Evolutionary conservation across 1,140 invertebrate species (phyloP).

Genomic region (Gryllus bimaculatus): DNA sequence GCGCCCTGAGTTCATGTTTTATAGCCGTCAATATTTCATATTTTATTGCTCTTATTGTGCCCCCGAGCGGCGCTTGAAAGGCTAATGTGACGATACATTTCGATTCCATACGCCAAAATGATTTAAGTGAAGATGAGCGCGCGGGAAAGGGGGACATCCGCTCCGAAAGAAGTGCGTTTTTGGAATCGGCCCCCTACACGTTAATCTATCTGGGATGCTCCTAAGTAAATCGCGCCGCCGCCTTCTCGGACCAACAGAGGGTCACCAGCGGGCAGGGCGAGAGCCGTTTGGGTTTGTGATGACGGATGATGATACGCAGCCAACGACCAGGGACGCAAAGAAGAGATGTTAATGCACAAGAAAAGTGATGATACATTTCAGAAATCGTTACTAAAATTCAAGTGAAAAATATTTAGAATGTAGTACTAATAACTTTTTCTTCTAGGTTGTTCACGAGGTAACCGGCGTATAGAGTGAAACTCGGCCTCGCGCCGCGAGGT

Average conservation of each 20-base stretch:
- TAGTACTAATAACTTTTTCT: too few species aligned
- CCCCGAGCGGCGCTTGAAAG: not conserved
- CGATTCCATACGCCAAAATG: not conserved
- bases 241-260: too few species aligned
- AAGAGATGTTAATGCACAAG: not conserved
- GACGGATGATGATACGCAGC: not conserved
- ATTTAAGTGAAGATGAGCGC: not conserved
- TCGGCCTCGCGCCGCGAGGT: too few species aligned
- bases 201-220: not conserved
- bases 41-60: conserved; percentile 5
- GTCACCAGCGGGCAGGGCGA: too few species aligned
- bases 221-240: not conserved
- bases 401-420: too few species aligned
- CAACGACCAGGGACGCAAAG: not conserved
- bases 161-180: not conserved
- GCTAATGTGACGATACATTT: not conserved
- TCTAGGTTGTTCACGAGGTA: too few species aligned
- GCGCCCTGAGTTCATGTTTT: not conserved
- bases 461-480: too few species aligned
- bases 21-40: not conserved
- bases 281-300: too few species aligned
- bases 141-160: not conserved
- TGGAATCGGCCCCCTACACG: not conserved
- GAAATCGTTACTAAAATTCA: too few species aligned
- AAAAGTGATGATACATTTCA: too few species aligned